Base-by-base conservation (phyloP, 2,113 vertebrate species). In the Elanus axillaris region DNA sequence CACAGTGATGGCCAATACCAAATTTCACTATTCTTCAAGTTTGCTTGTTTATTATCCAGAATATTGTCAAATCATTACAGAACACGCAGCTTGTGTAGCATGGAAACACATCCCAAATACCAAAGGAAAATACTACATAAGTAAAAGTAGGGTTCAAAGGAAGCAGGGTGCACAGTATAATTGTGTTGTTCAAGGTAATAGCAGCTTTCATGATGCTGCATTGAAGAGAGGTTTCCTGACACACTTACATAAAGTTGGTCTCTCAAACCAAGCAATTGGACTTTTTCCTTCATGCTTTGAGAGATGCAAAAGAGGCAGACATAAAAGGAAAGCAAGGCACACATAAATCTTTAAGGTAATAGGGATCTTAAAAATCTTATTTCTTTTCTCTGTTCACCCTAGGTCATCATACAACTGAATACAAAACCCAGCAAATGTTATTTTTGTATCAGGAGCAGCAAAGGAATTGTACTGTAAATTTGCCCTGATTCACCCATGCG, bases 401-500 rank as follows among this genome's bases (percentile, higher is more conserved):
- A 36, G 97, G 97, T 98, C 97, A 94, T 86, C 80, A 63, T 25
- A 96, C 85, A 96, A 96, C 74, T 13, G 77, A 97, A 97, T 59
- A 92, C 86, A 93, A 97, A 97, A 90, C 86, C 93, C 42, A 34
- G 95, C 92, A 95, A 98, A 98, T 92, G 97, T 96, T 98, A 97
- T 98, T 98, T 98, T 86, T 97, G 92, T 97, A 93, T 73, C 88
- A 63, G 96, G 96, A 97, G 97, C 97, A 91, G 98, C 91, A 66
- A 48, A 97, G 96, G 96, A 98, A 95, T 73, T 58, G 67, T 94
- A 97, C 97, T 97, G 97, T 98, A 98, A 98, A 98, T 98, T 86
- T 97, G 98, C 98, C 98, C 97, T 95, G 98, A 97, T 97, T 97
- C 98, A 98, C 97, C 98, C 98, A 98, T 96, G 98, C 98, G 96